A percentile compares a stretch with the other conserved stretches of the same genome.
Evolutionary conservation across 2,888 invertebrate genomes (phyloP).

Genomic region (Conistra vaccinii): DNA sequence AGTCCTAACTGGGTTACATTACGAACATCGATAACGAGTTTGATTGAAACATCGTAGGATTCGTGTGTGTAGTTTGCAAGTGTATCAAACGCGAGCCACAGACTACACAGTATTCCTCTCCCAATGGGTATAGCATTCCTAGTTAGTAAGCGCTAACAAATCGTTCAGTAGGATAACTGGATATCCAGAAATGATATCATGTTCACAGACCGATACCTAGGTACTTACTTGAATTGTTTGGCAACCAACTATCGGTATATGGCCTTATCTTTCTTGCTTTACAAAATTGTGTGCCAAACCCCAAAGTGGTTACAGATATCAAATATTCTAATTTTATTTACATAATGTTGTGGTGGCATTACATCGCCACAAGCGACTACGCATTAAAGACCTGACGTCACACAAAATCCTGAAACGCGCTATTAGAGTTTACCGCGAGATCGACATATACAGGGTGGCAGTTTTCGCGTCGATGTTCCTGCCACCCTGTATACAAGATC

Average conservation of each 20-base stretch:
- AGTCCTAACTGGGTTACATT: background rate
- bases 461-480: too few relatives aligned
- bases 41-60: slow-evolving; percentile 9
- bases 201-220: background rate
- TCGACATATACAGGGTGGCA: too few relatives aligned
- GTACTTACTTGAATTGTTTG: background rate
- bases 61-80: slow-evolving; percentile 20
- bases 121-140: slow-evolving; percentile 20
- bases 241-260: background rate
- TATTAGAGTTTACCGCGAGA: too few relatives aligned
- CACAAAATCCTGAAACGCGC: too few relatives aligned
- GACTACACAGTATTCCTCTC: slow-evolving; percentile 1
- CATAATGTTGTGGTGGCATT: too few relatives aligned
- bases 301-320: background rate
- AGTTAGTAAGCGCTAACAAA: slow-evolving; percentile 33
- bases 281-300: background rate
- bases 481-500: too few relatives aligned
- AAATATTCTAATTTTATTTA: background rate
- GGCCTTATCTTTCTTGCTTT: background rate
- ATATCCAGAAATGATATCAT: slow-evolving; percentile 23
- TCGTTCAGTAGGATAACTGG: background rate
- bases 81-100: slow-evolving; percentile 27
- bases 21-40: slow-evolving; percentile 9
- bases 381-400: too few relatives aligned
- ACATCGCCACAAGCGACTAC: too few relatives aligned